Conservation (phyloP, 2,113 vertebrate genomes). For the Austrofundulus limnaeus region DNA sequence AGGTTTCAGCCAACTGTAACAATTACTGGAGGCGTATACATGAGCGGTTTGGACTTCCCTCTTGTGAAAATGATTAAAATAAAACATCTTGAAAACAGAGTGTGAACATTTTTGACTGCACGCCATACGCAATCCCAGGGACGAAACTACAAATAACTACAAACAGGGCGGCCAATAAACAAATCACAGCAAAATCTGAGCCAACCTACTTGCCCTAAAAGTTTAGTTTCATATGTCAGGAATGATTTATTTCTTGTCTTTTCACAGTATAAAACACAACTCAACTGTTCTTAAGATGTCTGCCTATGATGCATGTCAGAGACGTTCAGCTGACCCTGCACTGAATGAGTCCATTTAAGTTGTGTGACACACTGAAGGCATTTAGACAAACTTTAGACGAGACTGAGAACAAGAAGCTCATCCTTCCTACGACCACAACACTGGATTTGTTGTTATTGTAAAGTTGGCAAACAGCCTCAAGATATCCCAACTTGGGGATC, state of each 20-base stretch:
- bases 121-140: slow-evolving; percentile 16
- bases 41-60: slow-evolving; percentile 61
- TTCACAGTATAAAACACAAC: slow-evolving; percentile 31
- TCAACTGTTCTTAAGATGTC: slow-evolving; percentile 52
- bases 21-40: slow-evolving; percentile 69
- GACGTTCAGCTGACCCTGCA: slow-evolving; percentile 50
- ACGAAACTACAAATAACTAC: slow-evolving; percentile 39
- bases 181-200: neutral
- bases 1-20: slow-evolving; percentile 78
- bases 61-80: slow-evolving; percentile 64
- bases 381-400: slow-evolving; percentile 54
- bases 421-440: slow-evolving; percentile 58
- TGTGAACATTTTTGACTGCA: slow-evolving; percentile 47
- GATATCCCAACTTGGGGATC: neutral
- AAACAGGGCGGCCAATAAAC: slow-evolving; percentile 15
- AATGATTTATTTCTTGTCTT: slow-evolving; percentile 9
- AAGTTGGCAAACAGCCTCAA: slow-evolving; percentile 25
- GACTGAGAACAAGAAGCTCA: slow-evolving; percentile 45
- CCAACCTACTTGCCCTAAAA: slow-evolving; percentile 2
- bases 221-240: slow-evolving; percentile 16
- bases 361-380: slow-evolving; percentile 62
- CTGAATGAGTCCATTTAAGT: slow-evolving; percentile 64
- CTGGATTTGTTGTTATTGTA: slow-evolving; percentile 58
- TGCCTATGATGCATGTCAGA: slow-evolving; percentile 49
- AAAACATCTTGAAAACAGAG: slow-evolving; percentile 53